Conservation (phyloP, 1,140 invertebrate species). For the Phymorhynchus buccinoides region DNA sequence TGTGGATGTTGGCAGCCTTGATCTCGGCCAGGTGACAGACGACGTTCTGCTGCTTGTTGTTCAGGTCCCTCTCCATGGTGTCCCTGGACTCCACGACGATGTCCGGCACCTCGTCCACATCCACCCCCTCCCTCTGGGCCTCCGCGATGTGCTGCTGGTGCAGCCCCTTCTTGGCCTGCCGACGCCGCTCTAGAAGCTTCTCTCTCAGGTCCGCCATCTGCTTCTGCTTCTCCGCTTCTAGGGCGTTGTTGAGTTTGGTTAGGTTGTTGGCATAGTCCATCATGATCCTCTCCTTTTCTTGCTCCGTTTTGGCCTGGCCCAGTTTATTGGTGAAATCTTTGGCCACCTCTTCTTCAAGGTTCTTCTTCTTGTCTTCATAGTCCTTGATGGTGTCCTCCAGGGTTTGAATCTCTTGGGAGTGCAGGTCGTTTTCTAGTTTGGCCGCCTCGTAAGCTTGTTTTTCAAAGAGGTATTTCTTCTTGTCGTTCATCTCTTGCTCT, state of each 20-base stretch:
- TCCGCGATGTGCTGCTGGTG: constrained; percentile 65
- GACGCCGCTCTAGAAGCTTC: constrained; percentile 62
- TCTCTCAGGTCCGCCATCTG: constrained; percentile 59
- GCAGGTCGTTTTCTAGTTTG: constrained; percentile 66
- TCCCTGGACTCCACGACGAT: constrained; percentile 60
- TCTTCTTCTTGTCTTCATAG: constrained; percentile 62
- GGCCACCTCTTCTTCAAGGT: constrained; percentile 52
- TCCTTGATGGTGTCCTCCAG: constrained; percentile 64
- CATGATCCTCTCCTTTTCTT: constrained; percentile 65
- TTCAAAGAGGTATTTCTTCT: constrained; percentile 64
- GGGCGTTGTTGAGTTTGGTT: constrained; percentile 62
- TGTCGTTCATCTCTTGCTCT: constrained; percentile 45
- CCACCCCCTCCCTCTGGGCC: constrained; percentile 58
- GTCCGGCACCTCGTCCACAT: constrained; percentile 61
- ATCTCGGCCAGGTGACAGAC: constrained; percentile 62
- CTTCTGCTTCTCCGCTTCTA: constrained; percentile 68
- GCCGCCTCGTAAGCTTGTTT: constrained; percentile 70
- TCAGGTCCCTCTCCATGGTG: constrained; percentile 62
- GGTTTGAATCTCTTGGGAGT: constrained; percentile 59
- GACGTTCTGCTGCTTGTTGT: constrained; percentile 57
- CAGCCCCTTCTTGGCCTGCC: constrained; percentile 65
- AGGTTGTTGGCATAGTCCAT: constrained; percentile 65
- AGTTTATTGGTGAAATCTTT: constrained; percentile 61
- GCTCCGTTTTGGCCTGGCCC: constrained; percentile 56
- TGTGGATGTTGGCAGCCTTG: constrained; percentile 21